Conservation (phyloP, 2,113 vertebrate genomes). For the Eupsittula cactorum region DNA sequence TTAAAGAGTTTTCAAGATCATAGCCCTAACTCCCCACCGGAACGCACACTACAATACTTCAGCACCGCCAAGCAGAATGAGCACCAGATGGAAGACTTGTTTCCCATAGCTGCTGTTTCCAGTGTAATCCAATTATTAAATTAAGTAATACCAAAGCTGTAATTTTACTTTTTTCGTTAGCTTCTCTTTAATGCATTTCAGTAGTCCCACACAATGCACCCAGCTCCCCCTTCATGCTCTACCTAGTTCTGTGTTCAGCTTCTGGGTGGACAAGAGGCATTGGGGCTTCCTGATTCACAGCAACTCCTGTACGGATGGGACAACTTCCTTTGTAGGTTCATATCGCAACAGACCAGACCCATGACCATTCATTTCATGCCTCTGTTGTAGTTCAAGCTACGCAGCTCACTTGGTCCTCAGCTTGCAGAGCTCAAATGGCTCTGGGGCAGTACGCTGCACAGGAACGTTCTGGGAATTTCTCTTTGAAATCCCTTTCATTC, state of each 20-base stretch:
- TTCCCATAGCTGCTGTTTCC: not conserved
- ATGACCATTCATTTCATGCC: not conserved
- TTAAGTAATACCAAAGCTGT: not conserved
- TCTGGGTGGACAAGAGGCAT: not conserved
- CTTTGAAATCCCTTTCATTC: not conserved
- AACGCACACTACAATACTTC: rapidly evolving
- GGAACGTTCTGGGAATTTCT: not conserved
- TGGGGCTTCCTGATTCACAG: rapidly evolving
- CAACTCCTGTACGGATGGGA: not conserved
- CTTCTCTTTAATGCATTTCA: not conserved
- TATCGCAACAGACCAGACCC: not conserved
- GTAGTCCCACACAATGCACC: not conserved
- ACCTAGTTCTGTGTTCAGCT: not conserved
- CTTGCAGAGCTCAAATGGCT: not conserved
- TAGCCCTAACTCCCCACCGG: not conserved
- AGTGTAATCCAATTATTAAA: not conserved
- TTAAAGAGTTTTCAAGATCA: not conserved
- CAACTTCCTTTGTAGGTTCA: not conserved
- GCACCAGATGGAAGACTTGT: not conserved
- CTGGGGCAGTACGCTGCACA: rapidly evolving
- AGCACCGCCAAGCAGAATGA: not conserved
- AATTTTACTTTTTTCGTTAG: not conserved
- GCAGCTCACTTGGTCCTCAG: not conserved
- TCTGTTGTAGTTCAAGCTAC: not conserved
- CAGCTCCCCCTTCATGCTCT: not conserved